Base-by-base conservation (phyloP, 2,888 invertebrate species). In the Adelognathus sp. region DNA sequence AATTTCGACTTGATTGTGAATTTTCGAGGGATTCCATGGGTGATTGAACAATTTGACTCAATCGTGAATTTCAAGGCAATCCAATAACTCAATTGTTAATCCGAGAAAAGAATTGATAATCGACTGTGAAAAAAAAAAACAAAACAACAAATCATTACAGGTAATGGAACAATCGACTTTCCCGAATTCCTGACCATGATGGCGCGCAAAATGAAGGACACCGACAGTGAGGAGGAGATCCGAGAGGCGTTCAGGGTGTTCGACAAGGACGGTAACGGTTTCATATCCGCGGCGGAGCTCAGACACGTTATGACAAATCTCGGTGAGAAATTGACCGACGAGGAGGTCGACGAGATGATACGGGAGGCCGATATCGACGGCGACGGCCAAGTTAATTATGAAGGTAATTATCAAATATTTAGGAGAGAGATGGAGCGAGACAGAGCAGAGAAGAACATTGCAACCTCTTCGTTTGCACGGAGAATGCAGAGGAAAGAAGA, bases 151-250 rank as follows among this genome's bases (percentile, higher is more conserved):
- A n/a, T n/a, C n/a, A n/a, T 89, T 91, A 31, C 92, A 99, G 99
- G 98, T 91, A 99, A 99, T 93, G 99, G 99, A 91, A 99, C 99
- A 92, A 99, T 99, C 93, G 99, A 99, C 94, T 99, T 99, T 93
- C 99, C 99, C 88, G 99, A 99, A 94, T 99, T 99, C 95, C 95
- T 99, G 90, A 99, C 99, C 92, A 99, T 99, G 99, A 99, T 99
- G 99, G 99, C 99, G 90, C 96, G 99, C 92, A 99, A 99, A 95
- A 99, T 99, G 98, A 99, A 99, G 93, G 99, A 99, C 94, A 99
- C 99, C 86, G 99, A 99, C 94, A 97, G 98, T 92, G 98, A 98
- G 95, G 98, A 99, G 93, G 99, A 99, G 93, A 98, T 99, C 93
- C 96, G 98, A 92, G 99, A 99, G 93, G 99, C 99, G 87, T 97